phyloP scores from a whole-genome alignment of 2,797 vertebrate species.

The Phyllotis vaccarum region DNA sequence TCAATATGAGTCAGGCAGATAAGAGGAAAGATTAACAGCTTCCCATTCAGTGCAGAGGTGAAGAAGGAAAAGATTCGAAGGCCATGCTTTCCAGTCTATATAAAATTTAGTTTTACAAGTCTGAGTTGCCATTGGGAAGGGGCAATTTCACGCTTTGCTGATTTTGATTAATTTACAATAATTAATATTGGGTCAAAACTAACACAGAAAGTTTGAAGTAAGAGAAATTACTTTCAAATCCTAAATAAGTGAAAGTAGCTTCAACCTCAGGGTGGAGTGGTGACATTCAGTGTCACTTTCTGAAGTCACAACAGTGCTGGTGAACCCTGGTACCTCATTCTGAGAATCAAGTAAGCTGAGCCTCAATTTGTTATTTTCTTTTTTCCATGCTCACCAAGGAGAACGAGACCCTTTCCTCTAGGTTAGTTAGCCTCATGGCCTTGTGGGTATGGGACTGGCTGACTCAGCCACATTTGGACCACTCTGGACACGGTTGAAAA shows the following conservation, averaged over 20 bases:
- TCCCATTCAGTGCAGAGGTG: not conserved
- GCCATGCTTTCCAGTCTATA: not conserved
- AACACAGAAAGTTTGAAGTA: conserved; percentile 1
- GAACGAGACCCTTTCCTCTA: not conserved
- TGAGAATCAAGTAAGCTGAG: conserved; percentile 18
- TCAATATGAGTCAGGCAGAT: not conserved
- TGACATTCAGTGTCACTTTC: conserved; percentile 44
- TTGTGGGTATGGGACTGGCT: not conserved
- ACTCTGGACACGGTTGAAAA: not conserved
- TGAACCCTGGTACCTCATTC: conserved; percentile 35
- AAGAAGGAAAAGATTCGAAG: not conserved
- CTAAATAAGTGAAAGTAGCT: not conserved
- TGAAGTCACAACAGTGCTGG: conserved; percentile 42
- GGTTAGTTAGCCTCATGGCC: not conserved
- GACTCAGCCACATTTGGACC: not conserved
- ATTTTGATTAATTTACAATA: conserved; percentile 41
- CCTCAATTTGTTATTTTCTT: conserved; percentile 27
- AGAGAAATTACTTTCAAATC: conserved; percentile 52
- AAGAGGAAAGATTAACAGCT: not conserved
- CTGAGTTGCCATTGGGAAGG: not conserved
- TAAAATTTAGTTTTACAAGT: not conserved
- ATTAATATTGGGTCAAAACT: conserved; percentile 52
- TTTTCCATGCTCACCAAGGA: not conserved
- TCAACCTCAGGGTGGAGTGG: not conserved
- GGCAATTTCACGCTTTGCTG: conserved; percentile 7